Evolutionary conservation across 2,113 vertebrate species (phyloP).

Genomic region (Halichoeres trimaculatus): DNA sequence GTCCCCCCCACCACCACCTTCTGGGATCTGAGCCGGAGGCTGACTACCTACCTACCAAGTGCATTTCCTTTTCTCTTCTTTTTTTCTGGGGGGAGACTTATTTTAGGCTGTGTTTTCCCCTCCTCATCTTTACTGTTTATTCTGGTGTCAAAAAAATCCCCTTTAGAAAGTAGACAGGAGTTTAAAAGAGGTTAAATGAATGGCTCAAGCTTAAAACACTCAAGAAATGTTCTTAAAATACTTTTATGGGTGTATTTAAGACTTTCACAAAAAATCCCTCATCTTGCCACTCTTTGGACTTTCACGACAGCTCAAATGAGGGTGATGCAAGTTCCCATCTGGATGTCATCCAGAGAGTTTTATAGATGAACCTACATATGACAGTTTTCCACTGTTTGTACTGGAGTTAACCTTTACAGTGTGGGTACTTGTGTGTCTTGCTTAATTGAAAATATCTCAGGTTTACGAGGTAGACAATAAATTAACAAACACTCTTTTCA

Average conservation of each 20-base stretch:
- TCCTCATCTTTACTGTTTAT: constrained; percentile 75
- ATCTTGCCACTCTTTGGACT: constrained; percentile 53
- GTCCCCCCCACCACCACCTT: constrained; percentile 62
- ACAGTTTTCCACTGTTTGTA: not conserved
- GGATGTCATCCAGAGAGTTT: constrained; percentile 16
- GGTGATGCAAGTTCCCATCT: constrained; percentile 60
- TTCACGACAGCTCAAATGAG: constrained; percentile 52
- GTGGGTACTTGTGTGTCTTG: constrained; percentile 8
- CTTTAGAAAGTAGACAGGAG: constrained; percentile 60
- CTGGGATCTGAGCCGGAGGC: constrained; percentile 58
- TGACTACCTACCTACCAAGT: constrained; percentile 81
- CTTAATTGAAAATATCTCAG: constrained; percentile 56
- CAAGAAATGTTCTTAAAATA: constrained; percentile 78
- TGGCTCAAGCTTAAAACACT: constrained; percentile 49
- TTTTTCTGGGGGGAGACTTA: constrained; percentile 53
- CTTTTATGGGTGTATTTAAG: constrained; percentile 76
- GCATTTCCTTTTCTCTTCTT: constrained; percentile 39
- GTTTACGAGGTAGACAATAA: constrained; percentile 40
- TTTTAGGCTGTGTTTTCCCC: constrained; percentile 72
- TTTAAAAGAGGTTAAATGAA: constrained; percentile 74
- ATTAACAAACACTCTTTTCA: constrained; percentile 23
- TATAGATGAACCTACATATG: constrained; percentile 2
- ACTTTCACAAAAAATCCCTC: constrained; percentile 66
- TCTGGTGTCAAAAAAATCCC: constrained; percentile 63
- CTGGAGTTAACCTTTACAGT: constrained; percentile 14